Conservation (phyloP, 2,113 vertebrate genomes). For the Elachura formosa region DNA sequence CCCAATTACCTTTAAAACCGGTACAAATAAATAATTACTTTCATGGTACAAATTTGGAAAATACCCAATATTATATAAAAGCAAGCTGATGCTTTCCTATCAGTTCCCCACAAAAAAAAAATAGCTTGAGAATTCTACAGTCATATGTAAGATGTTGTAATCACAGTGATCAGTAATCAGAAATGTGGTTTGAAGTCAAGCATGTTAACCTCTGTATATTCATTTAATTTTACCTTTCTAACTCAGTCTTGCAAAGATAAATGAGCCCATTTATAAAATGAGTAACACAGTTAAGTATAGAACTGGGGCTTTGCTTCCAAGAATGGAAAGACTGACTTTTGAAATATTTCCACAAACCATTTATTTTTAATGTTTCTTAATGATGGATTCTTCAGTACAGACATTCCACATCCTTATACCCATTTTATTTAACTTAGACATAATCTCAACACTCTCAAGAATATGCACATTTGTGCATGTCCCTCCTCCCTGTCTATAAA, state of each 20-base stretch:
- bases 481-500: background rate
- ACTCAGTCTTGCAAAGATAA: constrained; percentile 5
- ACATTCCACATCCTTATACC: background rate
- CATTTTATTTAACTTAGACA: background rate
- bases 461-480: background rate
- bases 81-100: background rate
- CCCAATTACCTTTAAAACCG: background rate
- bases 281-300: background rate
- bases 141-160: background rate
- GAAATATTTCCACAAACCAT: background rate
- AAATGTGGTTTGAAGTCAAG: constrained; percentile 19
- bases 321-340: background rate
- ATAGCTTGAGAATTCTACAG: background rate
- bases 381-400: background rate
- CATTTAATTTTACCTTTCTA: background rate
- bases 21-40: background rate
- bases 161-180: background rate
- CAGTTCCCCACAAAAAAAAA: background rate
- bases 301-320: background rate
- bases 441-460: background rate
- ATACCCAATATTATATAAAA: background rate
- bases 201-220: background rate
- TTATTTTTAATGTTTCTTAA: constrained; percentile 3
- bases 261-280: background rate
- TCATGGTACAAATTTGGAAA: background rate